Percentiles rank a stretch among this genome's conserved stretches.
These are phyloP conservation scores for Orchesellides sinensis DNA, from an alignment of 2,888 invertebrate species.

Conservation along the genomic window DNA sequence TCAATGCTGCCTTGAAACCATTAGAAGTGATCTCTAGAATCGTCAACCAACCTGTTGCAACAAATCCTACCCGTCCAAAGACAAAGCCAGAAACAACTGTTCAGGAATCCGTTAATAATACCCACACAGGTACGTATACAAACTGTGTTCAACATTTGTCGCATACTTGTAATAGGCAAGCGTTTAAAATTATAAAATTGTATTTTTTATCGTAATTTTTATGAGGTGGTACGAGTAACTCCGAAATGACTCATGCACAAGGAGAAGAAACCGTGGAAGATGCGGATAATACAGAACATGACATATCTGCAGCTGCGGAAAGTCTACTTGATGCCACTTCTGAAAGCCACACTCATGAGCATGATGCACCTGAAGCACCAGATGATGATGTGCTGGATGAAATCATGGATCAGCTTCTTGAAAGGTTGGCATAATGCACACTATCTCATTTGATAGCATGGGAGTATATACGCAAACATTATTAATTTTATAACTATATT, in stretches of 20 bases:
- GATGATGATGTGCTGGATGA: constrained; percentile 81
- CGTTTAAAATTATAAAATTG: too few relatives aligned
- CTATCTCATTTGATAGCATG: constrained; percentile 34
- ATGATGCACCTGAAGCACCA: constrained; percentile 77
- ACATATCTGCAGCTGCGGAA: constrained; percentile 81
- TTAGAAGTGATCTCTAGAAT: constrained; percentile 87
- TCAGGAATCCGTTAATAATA: constrained; percentile 73
- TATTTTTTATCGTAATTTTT: constrained; percentile 22
- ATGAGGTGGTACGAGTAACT: constrained; percentile 79
- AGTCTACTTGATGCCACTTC: constrained; percentile 79
- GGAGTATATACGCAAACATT: background rate
- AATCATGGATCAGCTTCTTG: constrained; percentile 83
- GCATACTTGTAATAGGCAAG: background rate
- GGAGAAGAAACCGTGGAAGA: constrained; percentile 82
- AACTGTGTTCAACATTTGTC: background rate
- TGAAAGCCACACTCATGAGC: constrained; percentile 78
- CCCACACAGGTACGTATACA: constrained; percentile 67
- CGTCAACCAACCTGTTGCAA: constrained; percentile 82
- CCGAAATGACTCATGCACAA: constrained; percentile 81
- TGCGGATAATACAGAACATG: constrained; percentile 82
- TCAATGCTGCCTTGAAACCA: constrained; percentile 88
- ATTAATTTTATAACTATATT: background rate
- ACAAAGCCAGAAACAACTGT: constrained; percentile 71
- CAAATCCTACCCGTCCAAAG: constrained; percentile 69
- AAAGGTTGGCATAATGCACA: constrained; percentile 77